phyloP scores from a whole-genome alignment of 1,140 invertebrate genomes.

The Apis florea region DNA sequence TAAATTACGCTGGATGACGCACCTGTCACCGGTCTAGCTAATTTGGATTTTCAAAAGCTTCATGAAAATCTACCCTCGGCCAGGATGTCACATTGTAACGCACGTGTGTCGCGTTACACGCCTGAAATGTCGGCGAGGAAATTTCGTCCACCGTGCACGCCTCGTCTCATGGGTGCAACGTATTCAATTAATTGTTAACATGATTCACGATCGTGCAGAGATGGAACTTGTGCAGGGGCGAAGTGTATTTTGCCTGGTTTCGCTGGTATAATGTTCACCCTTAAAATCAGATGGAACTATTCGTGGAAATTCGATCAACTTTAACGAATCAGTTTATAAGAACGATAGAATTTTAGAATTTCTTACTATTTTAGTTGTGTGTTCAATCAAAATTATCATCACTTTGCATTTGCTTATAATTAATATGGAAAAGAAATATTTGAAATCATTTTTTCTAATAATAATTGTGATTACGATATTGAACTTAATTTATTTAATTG shows the following conservation, averaged over 20 bases:
- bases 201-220: neutral
- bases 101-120: conserved; percentile 26
- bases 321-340: no score
- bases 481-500: no score
- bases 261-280: neutral
- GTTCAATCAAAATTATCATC: no score
- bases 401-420: no score
- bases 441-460: no score
- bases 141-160: neutral
- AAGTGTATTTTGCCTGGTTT: neutral
- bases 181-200: conserved; percentile 32
- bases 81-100: conserved; percentile 14
- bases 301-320: no score
- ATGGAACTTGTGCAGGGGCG: neutral
- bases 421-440: no score
- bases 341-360: no score
- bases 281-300: neutral
- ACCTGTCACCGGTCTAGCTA: conserved; percentile 29
- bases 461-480: no score
- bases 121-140: conserved; percentile 6
- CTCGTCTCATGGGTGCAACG: neutral
- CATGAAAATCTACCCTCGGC: conserved; percentile 24
- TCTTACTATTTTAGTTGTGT: no score
- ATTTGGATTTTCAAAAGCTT: conserved; percentile 45
- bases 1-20: conserved; percentile 31